Percentiles rank a stretch among this genome's conserved stretches.
These are phyloP conservation scores for Idris sp. DNA, from an alignment of 1,140 invertebrate species.

Conservation along the genomic window DNA sequence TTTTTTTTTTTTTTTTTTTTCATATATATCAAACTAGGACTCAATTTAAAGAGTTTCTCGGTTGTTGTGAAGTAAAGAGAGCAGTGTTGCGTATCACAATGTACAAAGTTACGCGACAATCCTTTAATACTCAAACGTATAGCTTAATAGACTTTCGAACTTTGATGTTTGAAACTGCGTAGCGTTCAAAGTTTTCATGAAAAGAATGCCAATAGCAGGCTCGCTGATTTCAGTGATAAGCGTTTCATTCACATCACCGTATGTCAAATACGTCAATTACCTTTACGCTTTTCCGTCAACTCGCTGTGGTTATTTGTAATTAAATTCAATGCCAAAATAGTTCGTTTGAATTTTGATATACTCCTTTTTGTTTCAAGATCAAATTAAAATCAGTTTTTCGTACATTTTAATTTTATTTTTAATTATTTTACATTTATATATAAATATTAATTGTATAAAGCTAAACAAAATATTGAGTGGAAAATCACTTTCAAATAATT, in stretches of 20 bases:
- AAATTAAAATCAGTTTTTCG: no score
- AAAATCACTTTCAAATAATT: no score
- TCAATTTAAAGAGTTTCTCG: conserved; percentile 45
- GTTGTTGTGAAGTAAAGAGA: conserved; percentile 40
- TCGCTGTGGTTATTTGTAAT: conserved; percentile 39
- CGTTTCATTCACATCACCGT: conserved; percentile 56
- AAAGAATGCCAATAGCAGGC: conserved; percentile 60
- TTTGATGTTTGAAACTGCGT: conserved; percentile 62
- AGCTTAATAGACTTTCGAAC: conserved; percentile 62
- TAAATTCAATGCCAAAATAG: conserved; percentile 35
- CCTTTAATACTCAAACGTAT: conserved; percentile 62
- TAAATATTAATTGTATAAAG: no score
- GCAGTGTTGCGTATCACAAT: conserved; percentile 56
- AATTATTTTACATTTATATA: no score
- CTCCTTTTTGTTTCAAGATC: no score
- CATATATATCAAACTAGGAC: no score
- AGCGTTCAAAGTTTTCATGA: conserved; percentile 60
- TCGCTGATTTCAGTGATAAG: conserved; percentile 58
- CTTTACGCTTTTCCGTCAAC: conserved; percentile 29
- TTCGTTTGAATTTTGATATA: no score
- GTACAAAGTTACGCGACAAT: conserved; percentile 59
- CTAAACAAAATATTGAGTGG: no score
- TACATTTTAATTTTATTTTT: no score
- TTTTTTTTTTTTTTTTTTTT: no score
- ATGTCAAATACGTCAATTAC: conserved; percentile 42